phyloP scores from a whole-genome alignment of 2,797 vertebrate genomes.

The Cossypha dichroa region DNA sequence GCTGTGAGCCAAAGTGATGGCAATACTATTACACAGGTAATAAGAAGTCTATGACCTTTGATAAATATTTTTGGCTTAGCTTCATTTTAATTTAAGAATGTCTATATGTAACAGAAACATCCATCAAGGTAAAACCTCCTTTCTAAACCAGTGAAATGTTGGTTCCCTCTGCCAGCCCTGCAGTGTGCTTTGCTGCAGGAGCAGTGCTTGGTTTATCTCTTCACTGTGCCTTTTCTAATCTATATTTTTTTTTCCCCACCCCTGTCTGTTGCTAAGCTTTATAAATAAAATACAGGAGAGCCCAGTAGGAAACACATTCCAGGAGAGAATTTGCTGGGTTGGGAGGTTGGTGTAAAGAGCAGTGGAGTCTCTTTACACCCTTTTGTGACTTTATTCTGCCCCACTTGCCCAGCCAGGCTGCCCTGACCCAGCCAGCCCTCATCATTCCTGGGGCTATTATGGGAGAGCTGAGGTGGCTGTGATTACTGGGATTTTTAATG shows the following conservation, averaged over 20 bases:
- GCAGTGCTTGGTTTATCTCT: neutral
- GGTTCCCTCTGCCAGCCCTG: neutral
- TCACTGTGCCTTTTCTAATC: neutral
- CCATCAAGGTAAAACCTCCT: constrained; percentile 2
- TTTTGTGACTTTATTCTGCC: neutral
- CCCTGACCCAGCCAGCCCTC: neutral
- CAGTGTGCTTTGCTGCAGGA: neutral
- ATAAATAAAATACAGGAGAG: neutral
- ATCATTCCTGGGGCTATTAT: neutral
- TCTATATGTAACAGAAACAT: neutral
- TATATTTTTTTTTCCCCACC: neutral
- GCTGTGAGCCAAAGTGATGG: constrained; percentile 2
- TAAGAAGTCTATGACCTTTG: constrained; percentile 42
- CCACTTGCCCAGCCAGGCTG: neutral
- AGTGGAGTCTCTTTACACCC: fast-evolving
- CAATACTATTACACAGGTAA: neutral
- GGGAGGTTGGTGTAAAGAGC: neutral
- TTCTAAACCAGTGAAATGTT: neutral
- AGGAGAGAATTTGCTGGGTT: neutral
- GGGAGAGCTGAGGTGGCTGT: neutral
- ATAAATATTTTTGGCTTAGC: constrained; percentile 46
- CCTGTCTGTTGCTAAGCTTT: neutral
- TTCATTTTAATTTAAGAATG: constrained; percentile 50
- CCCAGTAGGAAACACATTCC: neutral
- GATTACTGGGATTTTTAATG: neutral